Percentiles rank a stretch among this genome's conserved stretches.
These are phyloP conservation scores for Telenomus remus DNA, from an alignment of 1,140 invertebrate genomes.

Conservation along the genomic window DNA sequence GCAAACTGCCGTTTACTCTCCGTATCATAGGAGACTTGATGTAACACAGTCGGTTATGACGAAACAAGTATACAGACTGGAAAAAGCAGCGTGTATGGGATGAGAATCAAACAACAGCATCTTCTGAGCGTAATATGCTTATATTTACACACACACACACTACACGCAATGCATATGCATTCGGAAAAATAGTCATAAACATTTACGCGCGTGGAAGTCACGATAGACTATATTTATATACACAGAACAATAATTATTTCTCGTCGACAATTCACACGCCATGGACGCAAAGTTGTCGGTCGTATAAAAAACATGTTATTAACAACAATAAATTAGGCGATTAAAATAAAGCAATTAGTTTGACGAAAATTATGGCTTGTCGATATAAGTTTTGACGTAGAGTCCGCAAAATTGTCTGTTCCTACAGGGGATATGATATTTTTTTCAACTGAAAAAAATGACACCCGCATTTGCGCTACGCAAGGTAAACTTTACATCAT, in stretches of 20 bases:
- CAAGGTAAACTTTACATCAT: constrained; percentile 39
- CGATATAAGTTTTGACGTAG: constrained; percentile 42
- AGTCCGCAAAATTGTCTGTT: not conserved
- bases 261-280: too few relatives aligned
- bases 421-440: not conserved
- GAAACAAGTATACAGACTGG: constrained; percentile 18
- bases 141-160: constrained; percentile 71
- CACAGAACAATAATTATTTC: constrained; percentile 41
- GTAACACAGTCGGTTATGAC: constrained; percentile 28
- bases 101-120: constrained; percentile 12
- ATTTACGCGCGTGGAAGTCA: constrained; percentile 61
- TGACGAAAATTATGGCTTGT: constrained; percentile 63
- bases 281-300: not conserved
- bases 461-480: constrained; percentile 38
- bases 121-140: constrained; percentile 70
- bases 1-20: constrained; percentile 30
- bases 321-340: constrained; percentile 68
- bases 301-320: constrained; percentile 62
- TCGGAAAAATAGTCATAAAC: constrained; percentile 54
- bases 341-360: too few relatives aligned
- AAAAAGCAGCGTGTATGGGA: not conserved
- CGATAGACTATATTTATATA: constrained; percentile 38
- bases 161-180: constrained; percentile 55
- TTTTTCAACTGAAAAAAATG: not conserved
- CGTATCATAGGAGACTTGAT: constrained; percentile 30